Evolutionary conservation across 2,797 vertebrate genomes (phyloP).

Genomic region (Micropoecilia bifurca): DNA sequence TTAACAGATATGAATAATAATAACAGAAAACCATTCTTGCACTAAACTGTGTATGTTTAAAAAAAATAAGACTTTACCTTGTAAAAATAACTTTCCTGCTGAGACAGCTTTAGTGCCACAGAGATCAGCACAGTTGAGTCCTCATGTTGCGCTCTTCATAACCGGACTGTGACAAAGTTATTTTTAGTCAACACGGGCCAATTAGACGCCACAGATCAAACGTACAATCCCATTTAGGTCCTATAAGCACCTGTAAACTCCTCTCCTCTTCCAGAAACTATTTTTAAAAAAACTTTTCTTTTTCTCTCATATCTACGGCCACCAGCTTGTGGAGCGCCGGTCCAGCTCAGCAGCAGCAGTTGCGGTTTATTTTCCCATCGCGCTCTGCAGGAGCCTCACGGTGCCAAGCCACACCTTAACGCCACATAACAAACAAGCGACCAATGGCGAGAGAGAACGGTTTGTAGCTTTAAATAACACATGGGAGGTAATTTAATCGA

Average conservation of each 20-base stretch:
- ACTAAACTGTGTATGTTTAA: neutral
- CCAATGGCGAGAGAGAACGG: conserved; percentile 41
- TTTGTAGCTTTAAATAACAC: neutral
- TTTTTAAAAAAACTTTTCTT: conserved; percentile 11
- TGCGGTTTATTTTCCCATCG: conserved; percentile 15
- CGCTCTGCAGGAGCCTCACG: conserved; percentile 34
- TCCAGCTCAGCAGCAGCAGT: conserved; percentile 21
- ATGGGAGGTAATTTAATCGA: neutral
- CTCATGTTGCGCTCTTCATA: conserved; percentile 40
- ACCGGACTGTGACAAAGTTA: conserved; percentile 47
- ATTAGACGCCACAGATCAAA: conserved; percentile 27
- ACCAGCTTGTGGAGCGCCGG: neutral
- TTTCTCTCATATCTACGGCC: conserved; percentile 6
- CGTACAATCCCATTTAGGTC: neutral
- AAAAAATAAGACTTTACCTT: conserved; percentile 40
- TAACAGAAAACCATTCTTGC: neutral
- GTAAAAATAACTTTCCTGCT: conserved; percentile 44
- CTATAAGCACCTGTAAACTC: neutral
- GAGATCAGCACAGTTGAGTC: conserved; percentile 17
- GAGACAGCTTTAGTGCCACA: conserved; percentile 28
- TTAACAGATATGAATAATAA: neutral
- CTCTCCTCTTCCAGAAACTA: neutral
- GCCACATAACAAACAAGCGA: conserved; percentile 11
- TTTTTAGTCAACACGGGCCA: conserved; percentile 58
- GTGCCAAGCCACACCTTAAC: conserved; percentile 57